phyloP scores from a whole-genome alignment of 1,140 invertebrate genomes.

The Drosophila kohkoa region DNA sequence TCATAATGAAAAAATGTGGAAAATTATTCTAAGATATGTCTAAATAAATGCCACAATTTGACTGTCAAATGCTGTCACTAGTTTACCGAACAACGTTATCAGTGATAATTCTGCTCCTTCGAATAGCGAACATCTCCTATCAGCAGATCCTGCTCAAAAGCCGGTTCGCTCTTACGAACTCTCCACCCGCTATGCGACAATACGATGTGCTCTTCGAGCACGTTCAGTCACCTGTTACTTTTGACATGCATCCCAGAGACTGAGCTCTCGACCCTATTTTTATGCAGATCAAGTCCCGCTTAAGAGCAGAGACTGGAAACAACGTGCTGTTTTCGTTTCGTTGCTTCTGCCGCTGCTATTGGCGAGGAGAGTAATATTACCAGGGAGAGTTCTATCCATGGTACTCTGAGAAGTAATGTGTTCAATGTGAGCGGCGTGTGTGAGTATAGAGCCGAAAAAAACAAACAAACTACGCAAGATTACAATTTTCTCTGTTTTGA shows the following conservation, averaged over 20 bases:
- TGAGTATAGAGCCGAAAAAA: constrained; percentile 46
- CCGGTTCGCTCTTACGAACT: constrained; percentile 66
- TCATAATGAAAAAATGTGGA: background rate
- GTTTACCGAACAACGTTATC: background rate
- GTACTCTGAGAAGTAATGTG: constrained; percentile 57
- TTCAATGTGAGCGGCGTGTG: constrained; percentile 59
- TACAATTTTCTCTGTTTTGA: constrained; percentile 79
- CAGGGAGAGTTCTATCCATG: constrained; percentile 65
- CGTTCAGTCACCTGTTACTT: constrained; percentile 74
- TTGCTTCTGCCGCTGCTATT: background rate
- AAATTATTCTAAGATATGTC: background rate
- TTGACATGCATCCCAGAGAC: constrained; percentile 67
- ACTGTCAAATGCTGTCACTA: background rate
- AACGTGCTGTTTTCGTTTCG: constrained; percentile 10
- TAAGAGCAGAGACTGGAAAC: constrained; percentile 62
- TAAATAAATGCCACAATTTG: background rate
- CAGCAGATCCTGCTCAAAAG: constrained; percentile 69
- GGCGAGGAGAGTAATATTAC: constrained; percentile 47
- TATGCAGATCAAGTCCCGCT: constrained; percentile 82
- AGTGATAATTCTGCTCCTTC: background rate
- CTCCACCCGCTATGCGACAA: constrained; percentile 30
- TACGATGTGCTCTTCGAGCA: constrained; percentile 54
- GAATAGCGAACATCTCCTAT: background rate
- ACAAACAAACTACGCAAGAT: constrained; percentile 59
- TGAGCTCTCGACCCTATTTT: constrained; percentile 68